Conservation (phyloP, 2,888 invertebrate species). For the Rosalia funebris region DNA sequence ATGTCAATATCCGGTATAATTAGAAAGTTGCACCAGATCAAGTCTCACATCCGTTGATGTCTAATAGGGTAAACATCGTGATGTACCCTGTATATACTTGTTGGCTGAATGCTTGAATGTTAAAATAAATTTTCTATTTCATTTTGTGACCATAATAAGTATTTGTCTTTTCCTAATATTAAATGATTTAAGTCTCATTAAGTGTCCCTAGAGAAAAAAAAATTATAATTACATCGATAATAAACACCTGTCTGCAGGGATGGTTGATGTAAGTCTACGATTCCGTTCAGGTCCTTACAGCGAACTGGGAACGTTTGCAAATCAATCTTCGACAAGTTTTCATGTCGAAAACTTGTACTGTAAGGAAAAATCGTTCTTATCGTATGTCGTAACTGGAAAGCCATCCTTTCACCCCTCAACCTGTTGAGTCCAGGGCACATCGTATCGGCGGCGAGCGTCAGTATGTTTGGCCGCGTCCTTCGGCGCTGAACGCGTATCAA, state of each 20-base stretch:
- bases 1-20: too few species aligned
- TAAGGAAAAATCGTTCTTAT: constrained; percentile 13
- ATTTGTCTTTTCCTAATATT: too few species aligned
- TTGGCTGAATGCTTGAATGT: too few species aligned
- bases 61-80: too few species aligned
- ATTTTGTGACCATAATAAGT: too few species aligned
- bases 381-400: constrained; percentile 16
- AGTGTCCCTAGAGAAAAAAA: too few species aligned
- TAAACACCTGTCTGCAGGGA: neutral
- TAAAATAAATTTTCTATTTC: too few species aligned
- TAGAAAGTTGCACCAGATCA: too few species aligned
- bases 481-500: constrained; percentile 37
- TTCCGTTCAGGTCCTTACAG: neutral
- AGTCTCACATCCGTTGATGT: too few species aligned
- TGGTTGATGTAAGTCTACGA: neutral
- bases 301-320: constrained; percentile 6
- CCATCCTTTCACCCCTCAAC: constrained; percentile 53
- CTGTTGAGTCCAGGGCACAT: constrained; percentile 59
- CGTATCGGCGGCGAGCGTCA: constrained; percentile 41
- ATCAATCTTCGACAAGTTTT: constrained; percentile 22
- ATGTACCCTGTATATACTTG: too few species aligned
- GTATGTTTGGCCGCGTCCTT: constrained; percentile 46
- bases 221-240: too few species aligned
- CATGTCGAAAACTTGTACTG: constrained; percentile 1
- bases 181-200: too few species aligned